phyloP scores from a whole-genome alignment of 2,888 invertebrate genomes.

The Epistrophella euchroma region DNA sequence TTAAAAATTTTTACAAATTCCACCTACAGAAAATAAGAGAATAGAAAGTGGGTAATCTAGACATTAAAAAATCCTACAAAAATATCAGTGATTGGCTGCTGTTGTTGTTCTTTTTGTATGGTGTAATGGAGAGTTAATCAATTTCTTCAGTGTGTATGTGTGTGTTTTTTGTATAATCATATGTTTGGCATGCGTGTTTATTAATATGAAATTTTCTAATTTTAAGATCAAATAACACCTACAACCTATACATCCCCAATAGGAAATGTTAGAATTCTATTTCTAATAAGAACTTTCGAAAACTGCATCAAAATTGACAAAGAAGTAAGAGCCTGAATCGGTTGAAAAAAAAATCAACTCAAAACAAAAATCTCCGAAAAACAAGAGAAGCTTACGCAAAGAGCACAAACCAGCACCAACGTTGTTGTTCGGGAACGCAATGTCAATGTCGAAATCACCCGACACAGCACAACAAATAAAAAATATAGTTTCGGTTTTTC shows the following conservation, averaged over 20 bases:
- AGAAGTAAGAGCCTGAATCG: background rate
- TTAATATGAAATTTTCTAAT: background rate
- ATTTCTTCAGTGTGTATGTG: background rate
- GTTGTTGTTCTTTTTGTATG: too few species aligned
- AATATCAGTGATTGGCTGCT: too few species aligned
- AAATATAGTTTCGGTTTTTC: conserved; percentile 79
- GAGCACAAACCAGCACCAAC: conserved; percentile 9
- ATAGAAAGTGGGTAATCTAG: too few species aligned
- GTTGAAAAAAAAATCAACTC: background rate
- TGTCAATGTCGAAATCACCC: conserved; percentile 71
- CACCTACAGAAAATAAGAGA: too few species aligned
- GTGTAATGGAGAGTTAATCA: too few species aligned
- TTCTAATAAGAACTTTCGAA: background rate
- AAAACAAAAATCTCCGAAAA: background rate
- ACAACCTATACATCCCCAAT: background rate
- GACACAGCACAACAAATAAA: conserved; percentile 78
- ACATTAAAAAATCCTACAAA: too few species aligned
- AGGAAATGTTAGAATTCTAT: conserved; percentile 22
- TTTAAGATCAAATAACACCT: conserved; percentile 26
- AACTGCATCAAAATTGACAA: background rate
- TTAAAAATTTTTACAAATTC: too few species aligned
- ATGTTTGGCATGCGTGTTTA: background rate
- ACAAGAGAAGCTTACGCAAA: background rate
- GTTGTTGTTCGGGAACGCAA: conserved; percentile 52
- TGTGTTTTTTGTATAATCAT: background rate